Evolutionary conservation across 2,797 vertebrate genomes (phyloP), one percentile per base, ranked within the genome.

Genomic region (Psittacula derbiana): DNA sequence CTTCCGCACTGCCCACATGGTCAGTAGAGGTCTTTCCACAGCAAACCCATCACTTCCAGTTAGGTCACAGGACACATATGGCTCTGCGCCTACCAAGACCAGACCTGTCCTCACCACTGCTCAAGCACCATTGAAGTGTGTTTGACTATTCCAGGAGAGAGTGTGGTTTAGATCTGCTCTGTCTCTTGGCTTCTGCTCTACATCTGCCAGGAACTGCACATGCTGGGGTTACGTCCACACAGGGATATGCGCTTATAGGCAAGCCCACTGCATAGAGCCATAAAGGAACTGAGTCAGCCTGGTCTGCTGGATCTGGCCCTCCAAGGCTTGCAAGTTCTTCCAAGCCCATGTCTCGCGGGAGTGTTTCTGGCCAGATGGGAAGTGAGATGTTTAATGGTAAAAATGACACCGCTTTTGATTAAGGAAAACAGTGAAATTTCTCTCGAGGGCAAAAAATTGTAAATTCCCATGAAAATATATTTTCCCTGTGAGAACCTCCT

Each of bases 221-320:
- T 95, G 86, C 90, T 5, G 69, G 92, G 82, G 88, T 96, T 96
- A 60, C 93, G 91, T 95, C 92, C 90, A 66, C 86, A 18, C 75
- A 47, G 79, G 92, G 78, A 93, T 50, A 8, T 47, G 92, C 46
- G 4, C 91, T 97, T 93, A 83, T 82, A 78, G 92, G 90, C 93
- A 75, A 96, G 87, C 57, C 92, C 71, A 69, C 65, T 93, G 89
- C 95, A 75, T 79, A 55, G 41, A 90, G 90, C 88, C 81, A 57
- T 83, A 62, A 93, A 96, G 91, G 93, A 94, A 92, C 95, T 97
- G 94, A 97, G 84, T 97, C 96, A 96, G 88, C 88, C 88, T 92
- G 88, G 94, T 58, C 47, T 1, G 1, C 86, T 93, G 89, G 80
- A 81, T 85, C 62, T 88, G 73, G 52, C 52, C 67, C 86, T 95